Evolutionary conservation across 64 coral and sea anemone species (phyloP).

Genomic region (Montipora sp.): DNA sequence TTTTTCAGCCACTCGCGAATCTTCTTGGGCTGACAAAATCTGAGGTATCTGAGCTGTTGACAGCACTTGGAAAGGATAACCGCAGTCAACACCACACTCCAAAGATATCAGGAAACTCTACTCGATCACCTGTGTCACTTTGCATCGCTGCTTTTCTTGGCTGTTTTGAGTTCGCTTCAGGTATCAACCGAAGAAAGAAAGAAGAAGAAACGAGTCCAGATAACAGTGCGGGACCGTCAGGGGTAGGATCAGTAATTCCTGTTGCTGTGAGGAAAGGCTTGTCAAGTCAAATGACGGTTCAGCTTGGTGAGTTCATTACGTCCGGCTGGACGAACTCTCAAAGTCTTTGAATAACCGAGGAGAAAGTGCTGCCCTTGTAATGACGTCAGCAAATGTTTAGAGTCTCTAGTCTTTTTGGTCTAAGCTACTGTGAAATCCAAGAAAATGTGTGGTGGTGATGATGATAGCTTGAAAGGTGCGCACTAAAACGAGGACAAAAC

Average conservation of each 20-base stretch:
- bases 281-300: constrained; percentile 62
- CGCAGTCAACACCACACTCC: neutral
- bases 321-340: too few species aligned
- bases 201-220: neutral
- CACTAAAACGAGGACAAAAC: too few species aligned
- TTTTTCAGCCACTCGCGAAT: constrained; percentile 54
- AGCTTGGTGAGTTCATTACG: constrained; percentile 40
- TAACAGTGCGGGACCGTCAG: constrained; percentile 37
- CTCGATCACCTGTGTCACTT: neutral
- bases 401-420: too few species aligned
- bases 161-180: constrained; percentile 71
- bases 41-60: constrained; percentile 73
- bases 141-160: constrained; percentile 60
- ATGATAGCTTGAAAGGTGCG: too few species aligned
- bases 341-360: too few species aligned
- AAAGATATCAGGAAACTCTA: neutral
- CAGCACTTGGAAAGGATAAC: constrained; percentile 42
- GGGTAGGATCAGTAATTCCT: neutral
- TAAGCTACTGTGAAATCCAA: too few species aligned
- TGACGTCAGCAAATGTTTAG: too few species aligned
- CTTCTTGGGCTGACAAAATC: constrained; percentile 78
- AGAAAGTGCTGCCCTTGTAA: too few species aligned
- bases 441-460: too few species aligned
- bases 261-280: constrained; percentile 56
- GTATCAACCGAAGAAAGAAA: constrained; percentile 6